Evolutionary conservation across 1,140 invertebrate species (phyloP), one percentile per base, ranked within the genome.

Genomic region (Fopius arisanus): DNA sequence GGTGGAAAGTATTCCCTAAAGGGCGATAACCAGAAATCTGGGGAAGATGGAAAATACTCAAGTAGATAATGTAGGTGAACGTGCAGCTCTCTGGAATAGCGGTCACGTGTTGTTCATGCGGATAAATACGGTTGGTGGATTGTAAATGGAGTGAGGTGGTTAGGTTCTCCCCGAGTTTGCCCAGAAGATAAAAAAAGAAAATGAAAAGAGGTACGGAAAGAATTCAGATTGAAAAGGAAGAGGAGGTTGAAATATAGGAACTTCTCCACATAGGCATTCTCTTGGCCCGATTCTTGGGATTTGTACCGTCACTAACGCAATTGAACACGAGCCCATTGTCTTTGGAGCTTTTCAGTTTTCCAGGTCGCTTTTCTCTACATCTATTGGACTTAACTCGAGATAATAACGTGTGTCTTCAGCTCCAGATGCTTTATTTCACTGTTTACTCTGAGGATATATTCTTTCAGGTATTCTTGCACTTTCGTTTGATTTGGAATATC

Each of bases 241-340:
- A 71, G 41, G 19, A 29, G 37, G 21, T 70, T 5, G 19, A 28
- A 29, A 41, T 65, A 65, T 65, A 65, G 19, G 23, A 59, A 59
- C 21, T 59, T 26, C 54, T 6, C 54, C 54, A 51, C 19, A 26
- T 28, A 33, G 26, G 62, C 29, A 65, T 65, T 21, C 10, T n/a
- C 40, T 67, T 54, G 43, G 63, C 65, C 43, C 63, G 59, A 72
- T 72, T 67, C 62, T 37, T 65, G 40, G 31, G 63, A 72, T 63
- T 67, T 67, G 41, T 72, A 72, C 21, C 71, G 63, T 72, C 26
- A 72, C 71, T 72, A 72, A 72, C 59, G 31, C 41, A 72, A 72
- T 72, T 67, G 63, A 72, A 37, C 71, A 72, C 43, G 28, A 54
- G 29, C 16, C 71, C 37, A 67, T 72, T 72, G 62, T 72, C 70